Percentiles rank a stretch among this genome's conserved stretches.
Conservation (phyloP, 1,140 invertebrate genomes). For the Arion vulgaris region DNA sequence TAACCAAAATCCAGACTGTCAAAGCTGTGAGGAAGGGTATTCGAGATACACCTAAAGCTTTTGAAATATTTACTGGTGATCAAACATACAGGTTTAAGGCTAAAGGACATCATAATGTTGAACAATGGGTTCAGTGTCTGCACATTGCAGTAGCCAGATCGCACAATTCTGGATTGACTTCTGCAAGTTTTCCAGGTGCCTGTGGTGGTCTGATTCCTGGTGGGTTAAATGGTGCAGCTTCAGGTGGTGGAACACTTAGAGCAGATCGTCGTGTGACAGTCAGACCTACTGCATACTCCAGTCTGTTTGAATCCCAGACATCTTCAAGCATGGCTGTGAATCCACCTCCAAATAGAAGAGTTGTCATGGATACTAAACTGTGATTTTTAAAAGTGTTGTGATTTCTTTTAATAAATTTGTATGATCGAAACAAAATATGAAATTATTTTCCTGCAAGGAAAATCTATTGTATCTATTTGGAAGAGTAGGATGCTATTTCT, state of each 20-base stretch:
- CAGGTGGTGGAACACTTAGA: neutral
- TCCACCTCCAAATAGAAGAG: neutral
- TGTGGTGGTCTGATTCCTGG: neutral
- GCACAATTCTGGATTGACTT: constrained; percentile 21
- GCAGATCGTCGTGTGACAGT: neutral
- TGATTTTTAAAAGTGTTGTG: neutral
- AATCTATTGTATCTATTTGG: too few species aligned
- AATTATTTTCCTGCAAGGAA: too few species aligned
- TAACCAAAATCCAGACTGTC: constrained; percentile 92
- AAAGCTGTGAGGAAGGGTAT: constrained; percentile 85
- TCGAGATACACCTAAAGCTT: constrained; percentile 87
- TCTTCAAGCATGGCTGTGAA: neutral
- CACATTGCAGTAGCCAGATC: constrained; percentile 67
- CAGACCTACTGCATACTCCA: neutral
- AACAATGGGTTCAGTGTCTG: constrained; percentile 84
- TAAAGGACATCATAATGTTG: constrained; percentile 93
- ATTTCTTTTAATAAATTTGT: too few species aligned
- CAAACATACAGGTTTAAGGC: constrained; percentile 94
- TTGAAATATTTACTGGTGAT: constrained; percentile 93
- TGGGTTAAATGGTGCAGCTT: neutral
- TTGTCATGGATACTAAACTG: constrained; percentile 29
- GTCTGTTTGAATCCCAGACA: neutral
- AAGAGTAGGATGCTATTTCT: too few species aligned
- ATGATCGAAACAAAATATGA: too few species aligned
- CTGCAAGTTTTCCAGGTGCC: neutral